Base-by-base conservation (phyloP, 2,888 invertebrate species). In the Lasioglossum marginatum region DNA sequence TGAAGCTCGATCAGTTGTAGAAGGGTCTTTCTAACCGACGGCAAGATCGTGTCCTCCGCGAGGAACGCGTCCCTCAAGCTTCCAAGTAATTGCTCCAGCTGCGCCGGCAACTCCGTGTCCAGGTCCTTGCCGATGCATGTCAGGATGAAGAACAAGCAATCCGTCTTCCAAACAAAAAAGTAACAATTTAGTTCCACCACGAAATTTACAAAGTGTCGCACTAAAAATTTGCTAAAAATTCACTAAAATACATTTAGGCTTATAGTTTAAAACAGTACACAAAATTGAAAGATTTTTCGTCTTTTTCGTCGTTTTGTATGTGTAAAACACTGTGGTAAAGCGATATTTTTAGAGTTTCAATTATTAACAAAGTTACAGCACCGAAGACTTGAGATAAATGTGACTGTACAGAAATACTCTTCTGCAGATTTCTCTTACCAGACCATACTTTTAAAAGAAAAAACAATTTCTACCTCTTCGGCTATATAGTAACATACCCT, bases 1-100 rank as follows among this genome's bases (percentile, higher is more conserved):
- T 98, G 98, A 81, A 98, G 96, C 95, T 99, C 99, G 90, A 99
- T 98, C 82, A 99, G 96, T 95, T 99, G 98, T 87, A 98, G 96
- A 83, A 99, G 96, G 2, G 98, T 98, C 94, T 98, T 97, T 90
- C 98, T 97, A 87, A 98, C 97, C 89, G 97, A 97, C 4, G 98
- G 97, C 75, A 97, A 96, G 31, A 97, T 97, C 52, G 96, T 96
- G 68, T 97, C 96, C 23, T 97, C 96, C 93, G 97, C 97, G 91
- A 98, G 96, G 96, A 98, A 98, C 14, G 98, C 98, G 95, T 98
- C 98, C 79, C 98, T 96, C 68, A 98, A 97, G 86, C 97, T 97
- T 31, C 97, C 96, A 93, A 98, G 96, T 72, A 98, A 96, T 77
- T 97, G 97, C 93, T 98, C 97, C 95, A 98, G 96, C 93, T 98